Percentiles rank a stretch among this genome's conserved stretches.
Evolutionary conservation across 2,888 invertebrate species (phyloP).

Genomic region (Tipula vernalis): DNA sequence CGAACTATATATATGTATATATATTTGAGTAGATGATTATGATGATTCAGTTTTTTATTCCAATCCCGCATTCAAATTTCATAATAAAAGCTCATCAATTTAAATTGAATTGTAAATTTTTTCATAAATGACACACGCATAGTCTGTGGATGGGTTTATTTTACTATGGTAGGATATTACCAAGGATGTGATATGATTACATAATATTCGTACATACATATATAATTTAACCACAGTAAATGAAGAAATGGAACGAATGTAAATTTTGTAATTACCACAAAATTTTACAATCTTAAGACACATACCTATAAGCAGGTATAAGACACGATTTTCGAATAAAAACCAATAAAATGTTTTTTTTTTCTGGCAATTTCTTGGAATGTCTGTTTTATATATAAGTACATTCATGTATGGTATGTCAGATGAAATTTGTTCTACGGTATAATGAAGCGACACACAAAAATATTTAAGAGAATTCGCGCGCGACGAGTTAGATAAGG

Average conservation of each 20-base stretch:
- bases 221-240: background rate
- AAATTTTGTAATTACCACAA: conserved; percentile 4
- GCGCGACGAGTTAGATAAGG: background rate
- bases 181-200: background rate
- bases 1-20: background rate
- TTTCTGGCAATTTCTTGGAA: background rate
- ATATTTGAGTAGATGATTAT: background rate
- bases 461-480: background rate
- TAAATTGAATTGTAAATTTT: conserved; percentile 4
- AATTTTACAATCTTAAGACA: background rate
- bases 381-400: background rate
- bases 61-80: background rate
- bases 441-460: background rate
- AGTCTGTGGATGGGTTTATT: background rate
- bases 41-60: background rate
- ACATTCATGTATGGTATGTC: background rate
- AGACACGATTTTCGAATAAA: background rate
- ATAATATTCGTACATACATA: background rate
- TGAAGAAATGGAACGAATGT: background rate
- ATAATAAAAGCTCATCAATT: background rate
- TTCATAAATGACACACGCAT: background rate
- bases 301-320: background rate
- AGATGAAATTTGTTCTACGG: background rate
- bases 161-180: background rate
- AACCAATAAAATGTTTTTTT: background rate